Conservation (phyloP, 2,113 vertebrate genomes). For the Piaya cayana region DNA sequence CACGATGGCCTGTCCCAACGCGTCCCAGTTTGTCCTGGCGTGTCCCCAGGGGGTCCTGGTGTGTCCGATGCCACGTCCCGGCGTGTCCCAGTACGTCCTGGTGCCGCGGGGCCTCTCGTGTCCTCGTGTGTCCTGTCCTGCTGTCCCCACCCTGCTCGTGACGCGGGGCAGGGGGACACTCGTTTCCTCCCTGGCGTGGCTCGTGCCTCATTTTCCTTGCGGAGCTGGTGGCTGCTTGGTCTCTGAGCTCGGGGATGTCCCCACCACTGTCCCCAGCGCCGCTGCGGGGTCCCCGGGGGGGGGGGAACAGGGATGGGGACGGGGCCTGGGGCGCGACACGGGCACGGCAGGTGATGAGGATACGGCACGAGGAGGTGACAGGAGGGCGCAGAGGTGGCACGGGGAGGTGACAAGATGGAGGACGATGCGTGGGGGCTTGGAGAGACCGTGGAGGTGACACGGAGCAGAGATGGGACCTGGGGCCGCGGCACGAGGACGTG, state of each 20-base stretch:
- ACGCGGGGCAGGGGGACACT: background rate
- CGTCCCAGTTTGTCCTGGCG: no score
- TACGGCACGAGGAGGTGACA: background rate
- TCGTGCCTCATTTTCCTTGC: background rate
- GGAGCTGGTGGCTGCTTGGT: background rate
- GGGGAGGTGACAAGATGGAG: background rate
- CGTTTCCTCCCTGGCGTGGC: rapidly evolving
- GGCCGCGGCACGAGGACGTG: no score
- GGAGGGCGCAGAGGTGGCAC: background rate
- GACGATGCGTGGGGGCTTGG: no score
- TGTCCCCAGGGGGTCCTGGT: background rate
- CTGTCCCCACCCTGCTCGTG: background rate
- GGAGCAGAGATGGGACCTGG: no score
- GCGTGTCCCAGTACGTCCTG: background rate
- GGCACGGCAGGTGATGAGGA: no score
- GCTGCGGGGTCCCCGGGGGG: background rate
- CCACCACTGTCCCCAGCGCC: background rate
- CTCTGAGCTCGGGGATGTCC: background rate
- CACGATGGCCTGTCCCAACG: no score
- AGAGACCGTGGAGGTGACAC: no score
- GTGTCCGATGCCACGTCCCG: no score
- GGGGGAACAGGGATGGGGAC: no score
- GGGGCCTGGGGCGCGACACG: no score
- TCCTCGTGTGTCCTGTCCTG: background rate
- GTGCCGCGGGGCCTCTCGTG: no score